Base-by-base conservation (phyloP, 2,888 invertebrate species). In the Diarsia mendica region DNA sequence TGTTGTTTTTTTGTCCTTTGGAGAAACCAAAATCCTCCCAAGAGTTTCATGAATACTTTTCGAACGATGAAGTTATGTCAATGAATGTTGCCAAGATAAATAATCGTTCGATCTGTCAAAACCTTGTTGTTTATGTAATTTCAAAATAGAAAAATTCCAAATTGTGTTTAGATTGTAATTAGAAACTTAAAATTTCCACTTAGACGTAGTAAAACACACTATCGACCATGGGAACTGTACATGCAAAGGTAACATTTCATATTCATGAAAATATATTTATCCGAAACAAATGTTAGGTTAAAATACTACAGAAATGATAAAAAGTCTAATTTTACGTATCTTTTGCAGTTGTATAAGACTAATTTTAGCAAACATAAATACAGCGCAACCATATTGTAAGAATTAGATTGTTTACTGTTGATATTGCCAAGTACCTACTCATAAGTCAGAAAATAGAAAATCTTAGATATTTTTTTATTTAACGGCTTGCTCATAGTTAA, bases 211-310 rank as follows among this genome's bases (percentile, higher is more conserved):
- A 66, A 67, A 63, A 72, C 64, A 65, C 60, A 72, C 63, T 66
- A 71, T 51, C 49, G 11, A 84, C 72, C 86, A 96, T 95, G 95
- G 96, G 95, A 53, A 94, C 94, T 73, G 95, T 95, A 72, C 93
- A 95, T 81, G 95, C 95, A 5, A 95, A 95, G 95, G 96, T 95
- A 92, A 87, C 64, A 66, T 9, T 11, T 64, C 1, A 28, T 72
- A 51, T 55, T 44, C 11, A 33, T 46, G 58, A 18, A 51, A 28
- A 33, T n/a, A 72, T 55, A 33, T 46, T 44, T 0, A n/a, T 9
- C 13, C 28, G 44, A 81, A 61, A 44, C 46, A 71, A 68, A 71
- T 67, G 61, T 70, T 28, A 85, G 87, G 85, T 84, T 87, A 89
- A 65, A 65, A n/a, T 80, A n/a, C 28, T 8, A 1, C n/a, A 65